A percentile compares a stretch with the other conserved stretches of the same genome.
Conservation (phyloP, 2,888 invertebrate species). For the Lithophane semibrunnea region DNA sequence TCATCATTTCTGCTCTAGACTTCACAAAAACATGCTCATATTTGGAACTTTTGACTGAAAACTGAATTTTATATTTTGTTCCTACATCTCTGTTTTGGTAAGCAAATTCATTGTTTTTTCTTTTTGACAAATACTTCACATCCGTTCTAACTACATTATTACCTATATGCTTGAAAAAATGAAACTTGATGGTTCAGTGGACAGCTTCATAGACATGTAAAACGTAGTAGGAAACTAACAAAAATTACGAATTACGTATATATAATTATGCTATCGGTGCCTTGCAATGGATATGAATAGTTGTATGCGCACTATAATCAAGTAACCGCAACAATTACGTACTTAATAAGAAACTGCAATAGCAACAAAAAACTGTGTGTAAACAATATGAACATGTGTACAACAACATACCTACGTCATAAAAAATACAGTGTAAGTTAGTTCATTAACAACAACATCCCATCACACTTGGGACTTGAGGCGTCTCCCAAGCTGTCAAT, state of each 20-base stretch:
- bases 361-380: conserved; percentile 60
- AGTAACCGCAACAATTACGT: conserved; percentile 65
- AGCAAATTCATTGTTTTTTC: conserved; percentile 59
- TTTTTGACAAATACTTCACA: conserved; percentile 14
- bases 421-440: conserved; percentile 21
- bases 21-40: conserved; percentile 73
- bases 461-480: background rate
- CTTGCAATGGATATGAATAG: conserved; percentile 42
- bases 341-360: conserved; percentile 57
- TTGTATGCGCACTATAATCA: conserved; percentile 44
- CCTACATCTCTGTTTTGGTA: conserved; percentile 67
- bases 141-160: background rate
- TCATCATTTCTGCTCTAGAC: conserved; percentile 56
- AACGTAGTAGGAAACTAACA: conserved; percentile 38
- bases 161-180: conserved; percentile 27
- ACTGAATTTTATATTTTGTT: conserved; percentile 53
- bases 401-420: conserved; percentile 24
- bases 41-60: conserved; percentile 75
- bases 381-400: conserved; percentile 46
- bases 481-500: background rate
- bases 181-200: conserved; percentile 54
- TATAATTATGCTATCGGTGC: conserved; percentile 32
- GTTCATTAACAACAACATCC: conserved; percentile 1
- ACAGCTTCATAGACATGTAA: conserved; percentile 41
- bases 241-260: conserved; percentile 45